Percentiles rank a stretch among this genome's conserved stretches.
phyloP scores from a whole-genome alignment of 2,888 invertebrate genomes.

The Troides oblongomaculatus region DNA sequence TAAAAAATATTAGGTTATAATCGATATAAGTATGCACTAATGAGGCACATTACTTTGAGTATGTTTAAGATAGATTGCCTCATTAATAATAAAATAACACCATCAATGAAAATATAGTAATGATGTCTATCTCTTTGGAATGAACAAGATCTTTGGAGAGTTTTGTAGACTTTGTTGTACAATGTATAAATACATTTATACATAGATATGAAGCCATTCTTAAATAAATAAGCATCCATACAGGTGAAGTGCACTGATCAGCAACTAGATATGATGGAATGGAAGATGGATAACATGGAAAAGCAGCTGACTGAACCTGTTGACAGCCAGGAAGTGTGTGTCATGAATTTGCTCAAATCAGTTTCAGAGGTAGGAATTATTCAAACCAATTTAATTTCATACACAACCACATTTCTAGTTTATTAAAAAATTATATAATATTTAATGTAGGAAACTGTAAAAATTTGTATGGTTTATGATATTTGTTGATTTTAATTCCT shows the following conservation, averaged over 20 bases:
- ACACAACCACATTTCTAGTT: too few species aligned
- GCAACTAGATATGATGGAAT: slow-evolving; percentile 85
- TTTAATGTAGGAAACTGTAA: too few species aligned
- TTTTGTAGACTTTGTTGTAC: background rate
- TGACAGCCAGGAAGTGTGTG: slow-evolving; percentile 82
- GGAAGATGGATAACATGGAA: slow-evolving; percentile 87
- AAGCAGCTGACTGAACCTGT: slow-evolving; percentile 80
- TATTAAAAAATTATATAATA: too few species aligned
- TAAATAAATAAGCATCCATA: slow-evolving; percentile 3
- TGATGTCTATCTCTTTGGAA: background rate
- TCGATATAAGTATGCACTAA: background rate
- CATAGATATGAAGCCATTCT: background rate
- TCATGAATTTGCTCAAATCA: slow-evolving; percentile 86
- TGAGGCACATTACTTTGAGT: background rate
- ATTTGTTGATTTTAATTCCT: too few species aligned
- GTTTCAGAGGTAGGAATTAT: slow-evolving; percentile 82
- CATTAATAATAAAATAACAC: background rate
- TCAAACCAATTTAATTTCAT: background rate
- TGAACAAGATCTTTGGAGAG: background rate
- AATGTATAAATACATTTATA: background rate
- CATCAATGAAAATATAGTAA: background rate
- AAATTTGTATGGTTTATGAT: too few species aligned
- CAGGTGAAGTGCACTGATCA: slow-evolving; percentile 88
- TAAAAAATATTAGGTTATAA: background rate
- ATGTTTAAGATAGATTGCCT: background rate